Evolutionary conservation across 2,797 vertebrate genomes (phyloP), one percentile per base, ranked within the genome.

Genomic region (Malacoraja senta): DNA sequence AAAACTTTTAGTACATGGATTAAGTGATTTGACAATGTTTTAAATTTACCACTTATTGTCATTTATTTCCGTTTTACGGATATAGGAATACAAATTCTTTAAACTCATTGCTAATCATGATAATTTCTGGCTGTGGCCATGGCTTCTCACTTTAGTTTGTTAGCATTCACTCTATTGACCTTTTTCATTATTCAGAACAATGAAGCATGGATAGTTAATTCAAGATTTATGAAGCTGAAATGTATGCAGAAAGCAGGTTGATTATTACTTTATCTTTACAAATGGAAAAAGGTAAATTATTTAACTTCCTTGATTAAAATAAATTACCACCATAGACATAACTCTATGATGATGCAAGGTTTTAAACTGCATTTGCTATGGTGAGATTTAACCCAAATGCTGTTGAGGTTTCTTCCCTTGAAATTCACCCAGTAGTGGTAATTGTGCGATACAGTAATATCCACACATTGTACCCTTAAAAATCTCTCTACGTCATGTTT

Each of bases 181-280:
- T 96, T 98, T 98, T 99, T 98, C 98, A 99, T 99, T 99, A 99
- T 99, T 99, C 98, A 99, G 98, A 97, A 97, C 98, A 98, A 98
- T 98, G 98, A 98, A 98, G 98, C 97, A 97, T 98, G 98, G 98
- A 99, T 99, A 98, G 98, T 98, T 98, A 98, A 99, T 99, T 99
- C 98, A 99, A 99, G 98, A 99, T 99, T 99, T 99, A 99, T 99
- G 98, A 99, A 98, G 98, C 98, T 97, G 97, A 97, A 97, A 98
- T 98, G 98, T 98, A 98, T 99, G 96, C 98, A 98, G 98, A 99
- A 98, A 95, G 97, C 90, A 91, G 97, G 97, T 97, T 99, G 98
- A 99, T 99, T 99, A 91, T 91, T 91, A 91, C 90, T 91, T 91
- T 91, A 99, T 98, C 98, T 98, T 97, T 98, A 99, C 97, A 99